These are phyloP conservation scores for Drosophila yakuba DNA, from an alignment of 1,140 invertebrate species.

Conservation along the genomic window DNA sequence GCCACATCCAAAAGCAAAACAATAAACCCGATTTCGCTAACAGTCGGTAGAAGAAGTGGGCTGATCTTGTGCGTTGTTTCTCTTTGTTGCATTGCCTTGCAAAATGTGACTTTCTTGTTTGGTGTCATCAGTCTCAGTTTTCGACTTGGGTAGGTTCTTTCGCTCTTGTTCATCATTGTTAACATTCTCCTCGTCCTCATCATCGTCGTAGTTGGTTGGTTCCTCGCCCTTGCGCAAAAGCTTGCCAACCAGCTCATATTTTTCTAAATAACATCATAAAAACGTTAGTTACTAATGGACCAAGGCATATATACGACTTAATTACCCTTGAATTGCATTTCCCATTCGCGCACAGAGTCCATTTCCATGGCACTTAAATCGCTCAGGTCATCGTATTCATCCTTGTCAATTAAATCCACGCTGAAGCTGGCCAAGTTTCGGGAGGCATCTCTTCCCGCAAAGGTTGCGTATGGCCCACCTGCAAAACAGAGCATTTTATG, in stretches of 20 bases:
- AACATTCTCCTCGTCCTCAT: slow-evolving; percentile 86
- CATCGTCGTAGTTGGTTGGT: slow-evolving; percentile 96
- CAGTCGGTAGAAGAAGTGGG: slow-evolving; percentile 30
- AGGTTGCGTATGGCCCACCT: slow-evolving; percentile 95
- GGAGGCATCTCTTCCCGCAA: slow-evolving; percentile 98
- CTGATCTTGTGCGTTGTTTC: slow-evolving; percentile 17
- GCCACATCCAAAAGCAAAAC: slow-evolving; percentile 13
- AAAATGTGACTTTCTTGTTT: slow-evolving; percentile 1
- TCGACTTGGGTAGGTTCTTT: slow-evolving; percentile 12
- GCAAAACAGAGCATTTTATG: background rate
- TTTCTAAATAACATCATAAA: slow-evolving; percentile 85
- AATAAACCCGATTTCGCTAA: slow-evolving; percentile 20
- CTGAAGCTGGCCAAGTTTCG: slow-evolving; percentile 97
- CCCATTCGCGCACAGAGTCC: slow-evolving; percentile 97
- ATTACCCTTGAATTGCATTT: slow-evolving; percentile 94
- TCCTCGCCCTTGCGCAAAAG: slow-evolving; percentile 96
- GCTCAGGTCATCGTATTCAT: slow-evolving; percentile 97
- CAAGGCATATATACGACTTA: background rate
- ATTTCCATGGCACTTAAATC: slow-evolving; percentile 95
- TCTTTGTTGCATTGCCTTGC: slow-evolving; percentile 14
- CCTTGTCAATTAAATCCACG: slow-evolving; percentile 91
- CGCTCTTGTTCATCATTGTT: slow-evolving; percentile 22
- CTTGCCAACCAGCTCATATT: slow-evolving; percentile 96
- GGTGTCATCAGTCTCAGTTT: slow-evolving; percentile 14
- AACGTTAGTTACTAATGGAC: background rate